Conservation (phyloP, 2,888 invertebrate species). For the Harmothoe impar region DNA sequence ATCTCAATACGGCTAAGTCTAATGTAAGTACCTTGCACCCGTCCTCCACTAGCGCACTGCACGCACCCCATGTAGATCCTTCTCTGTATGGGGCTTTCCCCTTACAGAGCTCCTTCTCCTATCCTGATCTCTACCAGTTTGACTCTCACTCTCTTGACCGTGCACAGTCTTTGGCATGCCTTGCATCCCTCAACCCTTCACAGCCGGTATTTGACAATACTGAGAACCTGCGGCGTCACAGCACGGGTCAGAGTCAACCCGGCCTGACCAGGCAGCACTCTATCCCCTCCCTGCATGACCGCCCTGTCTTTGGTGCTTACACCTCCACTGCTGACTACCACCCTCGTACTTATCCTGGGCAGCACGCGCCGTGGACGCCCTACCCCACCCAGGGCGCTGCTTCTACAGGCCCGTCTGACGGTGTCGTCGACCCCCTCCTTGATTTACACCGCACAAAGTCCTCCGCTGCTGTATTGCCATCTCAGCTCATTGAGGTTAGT, state of each 20-base stretch:
- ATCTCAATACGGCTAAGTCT: conserved; percentile 45
- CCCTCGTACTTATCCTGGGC: background rate
- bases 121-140: background rate
- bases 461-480: conserved; percentile 48
- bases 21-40: conserved; percentile 60
- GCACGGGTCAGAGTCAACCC: conserved; percentile 16
- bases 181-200: conserved; percentile 9
- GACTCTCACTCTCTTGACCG: background rate
- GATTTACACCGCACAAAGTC: conserved; percentile 53
- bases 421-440: conserved; percentile 39
- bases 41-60: background rate
- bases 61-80: background rate
- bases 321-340: background rate
- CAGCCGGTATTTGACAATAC: no score
- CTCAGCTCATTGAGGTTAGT: conserved; percentile 54
- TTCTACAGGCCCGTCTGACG: background rate
- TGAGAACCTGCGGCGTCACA: background rate
- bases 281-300: conserved; percentile 42
- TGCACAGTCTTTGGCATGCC: conserved; percentile 38
- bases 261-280: background rate
- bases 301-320: background rate
- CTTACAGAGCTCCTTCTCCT: background rate
- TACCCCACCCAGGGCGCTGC: no score
- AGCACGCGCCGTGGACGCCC: background rate
- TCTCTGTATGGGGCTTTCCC: background rate